These are phyloP conservation scores for Bovichtus variegatus DNA, from an alignment of 2,797 vertebrate species.

Conservation along the genomic window DNA sequence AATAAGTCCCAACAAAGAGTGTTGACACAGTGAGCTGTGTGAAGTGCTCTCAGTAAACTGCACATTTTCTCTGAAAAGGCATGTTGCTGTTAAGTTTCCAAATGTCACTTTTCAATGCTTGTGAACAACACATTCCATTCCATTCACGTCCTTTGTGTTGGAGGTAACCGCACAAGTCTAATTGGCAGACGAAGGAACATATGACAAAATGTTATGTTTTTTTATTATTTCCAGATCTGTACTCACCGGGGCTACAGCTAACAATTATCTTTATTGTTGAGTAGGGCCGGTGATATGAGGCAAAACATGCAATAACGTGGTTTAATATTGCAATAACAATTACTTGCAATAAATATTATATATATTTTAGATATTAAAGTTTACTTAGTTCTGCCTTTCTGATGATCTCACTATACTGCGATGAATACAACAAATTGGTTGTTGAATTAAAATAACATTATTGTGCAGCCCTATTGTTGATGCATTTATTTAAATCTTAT, in stretches of 20 bases:
- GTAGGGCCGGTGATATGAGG: too few species aligned
- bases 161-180: background rate
- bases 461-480: too few species aligned
- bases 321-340: too few species aligned
- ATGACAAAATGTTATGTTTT: background rate
- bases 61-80: slow-evolving; percentile 1
- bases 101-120: background rate
- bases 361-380: too few species aligned
- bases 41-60: background rate
- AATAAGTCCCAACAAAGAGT: background rate
- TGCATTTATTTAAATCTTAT: too few species aligned
- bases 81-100: background rate
- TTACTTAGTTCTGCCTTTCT: too few species aligned
- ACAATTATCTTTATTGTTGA: background rate
- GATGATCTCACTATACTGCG: too few species aligned
- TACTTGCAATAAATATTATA: too few species aligned
- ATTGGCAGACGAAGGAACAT: background rate
- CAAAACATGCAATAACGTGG: too few species aligned
- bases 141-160: background rate
- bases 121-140: background rate
- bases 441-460: too few species aligned
- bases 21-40: background rate
- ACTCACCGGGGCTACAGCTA: background rate
- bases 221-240: background rate
- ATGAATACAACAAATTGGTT: too few species aligned